phyloP scores from a whole-genome alignment of 2,888 invertebrate genomes.

The Tetranychus piercei region DNA sequence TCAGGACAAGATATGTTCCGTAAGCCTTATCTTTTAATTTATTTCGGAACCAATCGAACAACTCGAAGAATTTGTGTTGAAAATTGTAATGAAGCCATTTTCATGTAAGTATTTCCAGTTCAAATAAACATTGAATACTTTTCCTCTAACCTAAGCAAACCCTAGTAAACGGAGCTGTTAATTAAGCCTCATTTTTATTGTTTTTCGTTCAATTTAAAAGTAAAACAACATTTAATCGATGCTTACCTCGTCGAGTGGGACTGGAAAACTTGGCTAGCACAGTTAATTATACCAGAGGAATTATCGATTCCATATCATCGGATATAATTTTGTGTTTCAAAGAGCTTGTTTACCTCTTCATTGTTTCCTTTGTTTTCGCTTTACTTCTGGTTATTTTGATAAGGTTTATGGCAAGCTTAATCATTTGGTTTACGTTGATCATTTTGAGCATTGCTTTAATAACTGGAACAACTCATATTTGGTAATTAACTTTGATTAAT shows the following conservation, averaged over 20 bases:
- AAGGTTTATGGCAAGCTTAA: conserved; percentile 40
- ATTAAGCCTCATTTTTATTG: not conserved
- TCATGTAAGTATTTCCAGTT: conserved; percentile 18
- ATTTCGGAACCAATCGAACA: conserved; percentile 14
- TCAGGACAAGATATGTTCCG: conserved; percentile 33
- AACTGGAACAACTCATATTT: conserved; percentile 42
- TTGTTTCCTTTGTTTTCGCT: conserved; percentile 31
- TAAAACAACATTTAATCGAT: conserved; percentile 22
- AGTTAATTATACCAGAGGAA: conserved; percentile 12
- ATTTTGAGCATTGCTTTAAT: conserved; percentile 39
- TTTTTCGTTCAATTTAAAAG: conserved; percentile 11
- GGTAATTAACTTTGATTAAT: conserved; percentile 33
- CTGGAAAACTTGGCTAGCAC: not conserved
- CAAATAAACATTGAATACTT: not conserved
- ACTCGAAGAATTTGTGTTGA: conserved; percentile 17
- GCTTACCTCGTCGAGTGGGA: conserved; percentile 15
- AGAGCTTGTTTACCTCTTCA: conserved; percentile 20
- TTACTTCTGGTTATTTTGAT: conserved; percentile 40
- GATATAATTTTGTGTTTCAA: conserved; percentile 24
- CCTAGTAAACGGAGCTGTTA: not conserved
- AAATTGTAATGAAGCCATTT: conserved; percentile 20
- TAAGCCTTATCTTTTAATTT: conserved; percentile 24
- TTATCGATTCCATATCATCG: conserved; percentile 12
- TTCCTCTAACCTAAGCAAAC: not conserved
- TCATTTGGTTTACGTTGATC: conserved; percentile 45